Evolutionary conservation across 2,113 vertebrate genomes (phyloP).

Genomic region (Phyllostomus discolor): DNA sequence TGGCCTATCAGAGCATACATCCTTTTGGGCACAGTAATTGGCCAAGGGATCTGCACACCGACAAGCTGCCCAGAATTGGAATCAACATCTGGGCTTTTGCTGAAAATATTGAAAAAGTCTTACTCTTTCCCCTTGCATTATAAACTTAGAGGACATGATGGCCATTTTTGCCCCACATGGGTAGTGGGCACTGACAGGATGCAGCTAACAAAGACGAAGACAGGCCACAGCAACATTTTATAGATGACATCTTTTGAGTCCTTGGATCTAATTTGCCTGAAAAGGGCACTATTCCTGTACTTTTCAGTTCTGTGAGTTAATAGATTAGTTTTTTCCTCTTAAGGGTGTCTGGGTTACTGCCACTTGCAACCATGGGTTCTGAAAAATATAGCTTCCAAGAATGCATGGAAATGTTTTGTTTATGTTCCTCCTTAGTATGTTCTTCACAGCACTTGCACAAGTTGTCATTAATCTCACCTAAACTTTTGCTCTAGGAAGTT

Average conservation of each 20-base stretch:
- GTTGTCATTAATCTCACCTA: neutral
- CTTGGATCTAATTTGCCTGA: neutral
- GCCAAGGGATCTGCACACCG: neutral
- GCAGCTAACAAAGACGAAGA: neutral
- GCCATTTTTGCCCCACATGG: neutral
- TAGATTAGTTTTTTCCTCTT: neutral
- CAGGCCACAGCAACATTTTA: neutral
- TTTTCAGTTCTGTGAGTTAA: neutral
- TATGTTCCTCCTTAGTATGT: neutral
- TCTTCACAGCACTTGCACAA: neutral
- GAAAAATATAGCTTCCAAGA: neutral
- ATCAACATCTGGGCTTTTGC: neutral
- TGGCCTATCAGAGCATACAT: neutral
- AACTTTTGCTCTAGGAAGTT: neutral
- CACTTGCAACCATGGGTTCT: neutral
- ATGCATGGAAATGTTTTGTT: neutral
- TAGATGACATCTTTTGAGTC: neutral
- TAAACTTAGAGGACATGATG: neutral
- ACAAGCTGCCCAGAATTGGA: neutral
- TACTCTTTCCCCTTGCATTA: neutral
- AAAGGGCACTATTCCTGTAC: neutral
- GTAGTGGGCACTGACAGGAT: neutral
- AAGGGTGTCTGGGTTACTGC: neutral
- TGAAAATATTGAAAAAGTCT: neutral
- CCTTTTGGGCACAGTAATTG: neutral